A percentile compares a stretch with the other conserved stretches of the same genome.
Conservation (phyloP, 2,113 vertebrate species). For the Tupaia chinensis region DNA sequence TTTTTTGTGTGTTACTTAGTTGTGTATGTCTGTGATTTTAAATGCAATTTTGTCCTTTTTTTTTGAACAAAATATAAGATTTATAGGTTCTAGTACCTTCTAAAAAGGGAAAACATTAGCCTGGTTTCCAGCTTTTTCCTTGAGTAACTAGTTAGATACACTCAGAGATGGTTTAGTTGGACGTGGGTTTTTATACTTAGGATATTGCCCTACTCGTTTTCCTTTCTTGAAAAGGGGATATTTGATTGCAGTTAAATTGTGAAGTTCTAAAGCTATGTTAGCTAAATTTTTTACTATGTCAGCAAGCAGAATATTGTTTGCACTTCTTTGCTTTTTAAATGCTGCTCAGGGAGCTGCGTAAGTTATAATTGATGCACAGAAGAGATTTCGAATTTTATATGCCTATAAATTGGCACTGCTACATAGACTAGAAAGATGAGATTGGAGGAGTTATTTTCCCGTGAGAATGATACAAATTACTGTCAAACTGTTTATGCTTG, state of each 20-base stretch:
- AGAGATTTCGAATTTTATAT: constrained; percentile 84
- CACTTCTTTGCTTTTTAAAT: constrained; percentile 85
- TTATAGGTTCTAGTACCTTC: neutral
- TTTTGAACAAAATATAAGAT: neutral
- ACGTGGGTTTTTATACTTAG: constrained; percentile 40
- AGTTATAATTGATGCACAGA: constrained; percentile 81
- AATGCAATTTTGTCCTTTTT: neutral
- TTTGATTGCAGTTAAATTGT: constrained; percentile 77
- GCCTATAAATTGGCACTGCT: constrained; percentile 81
- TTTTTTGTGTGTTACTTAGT: neutral
- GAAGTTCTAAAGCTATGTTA: constrained; percentile 79
- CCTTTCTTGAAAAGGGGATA: constrained; percentile 68
- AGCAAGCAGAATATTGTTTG: constrained; percentile 86
- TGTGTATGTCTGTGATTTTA: constrained; percentile 31
- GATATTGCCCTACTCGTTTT: constrained; percentile 40
- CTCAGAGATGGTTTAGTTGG: constrained; percentile 59
- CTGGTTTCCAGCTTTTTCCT: neutral
- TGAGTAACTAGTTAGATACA: constrained; percentile 54
- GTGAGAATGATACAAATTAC: constrained; percentile 81
- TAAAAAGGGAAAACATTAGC: constrained; percentile 38
- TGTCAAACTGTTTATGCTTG: constrained; percentile 80
- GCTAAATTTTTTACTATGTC: constrained; percentile 84
- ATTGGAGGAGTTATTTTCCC: constrained; percentile 81
- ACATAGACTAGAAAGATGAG: constrained; percentile 79
- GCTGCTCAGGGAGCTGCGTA: constrained; percentile 76